Conservation (phyloP, 2,888 invertebrate genomes). For the Pemphredon lugubris region DNA sequence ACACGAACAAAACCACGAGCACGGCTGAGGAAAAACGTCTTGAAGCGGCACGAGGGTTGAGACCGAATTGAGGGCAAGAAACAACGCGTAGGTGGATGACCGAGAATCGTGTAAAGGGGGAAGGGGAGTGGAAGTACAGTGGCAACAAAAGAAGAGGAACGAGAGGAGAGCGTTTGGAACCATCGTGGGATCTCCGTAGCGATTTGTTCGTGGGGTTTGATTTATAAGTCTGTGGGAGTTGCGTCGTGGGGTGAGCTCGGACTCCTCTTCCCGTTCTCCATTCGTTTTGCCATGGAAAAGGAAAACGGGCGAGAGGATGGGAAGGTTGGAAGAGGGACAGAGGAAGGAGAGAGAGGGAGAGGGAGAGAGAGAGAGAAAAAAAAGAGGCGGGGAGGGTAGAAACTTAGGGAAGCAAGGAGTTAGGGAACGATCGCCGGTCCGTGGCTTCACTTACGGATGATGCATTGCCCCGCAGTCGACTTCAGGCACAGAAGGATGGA, state of each 20-base stretch:
- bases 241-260: constrained; percentile 47
- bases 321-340: constrained; percentile 1
- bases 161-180: constrained; percentile 63
- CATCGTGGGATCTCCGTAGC: constrained; percentile 67
- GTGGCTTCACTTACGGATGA: constrained; percentile 73
- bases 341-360: constrained; percentile 7
- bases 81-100: constrained; percentile 27
- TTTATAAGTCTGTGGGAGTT: constrained; percentile 74
- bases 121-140: constrained; percentile 1
- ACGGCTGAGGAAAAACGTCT: neutral
- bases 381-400: constrained; percentile 28
- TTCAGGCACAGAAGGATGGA: constrained; percentile 70
- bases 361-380: constrained; percentile 20
- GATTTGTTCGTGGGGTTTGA: constrained; percentile 75
- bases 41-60: constrained; percentile 12
- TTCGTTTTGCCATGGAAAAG: constrained; percentile 28
- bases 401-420: constrained; percentile 46
- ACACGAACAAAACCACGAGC: neutral
- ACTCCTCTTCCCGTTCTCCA: constrained; percentile 17
- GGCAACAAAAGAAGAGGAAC: constrained; percentile 34
- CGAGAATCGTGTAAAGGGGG: constrained; percentile 1
- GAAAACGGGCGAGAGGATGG: constrained; percentile 15
- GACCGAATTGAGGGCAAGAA: constrained; percentile 17
- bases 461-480: constrained; percentile 73
- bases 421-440: constrained; percentile 64